Evolutionary conservation across 2,797 vertebrate genomes (phyloP).

Genomic region (Chelon labrosus): DNA sequence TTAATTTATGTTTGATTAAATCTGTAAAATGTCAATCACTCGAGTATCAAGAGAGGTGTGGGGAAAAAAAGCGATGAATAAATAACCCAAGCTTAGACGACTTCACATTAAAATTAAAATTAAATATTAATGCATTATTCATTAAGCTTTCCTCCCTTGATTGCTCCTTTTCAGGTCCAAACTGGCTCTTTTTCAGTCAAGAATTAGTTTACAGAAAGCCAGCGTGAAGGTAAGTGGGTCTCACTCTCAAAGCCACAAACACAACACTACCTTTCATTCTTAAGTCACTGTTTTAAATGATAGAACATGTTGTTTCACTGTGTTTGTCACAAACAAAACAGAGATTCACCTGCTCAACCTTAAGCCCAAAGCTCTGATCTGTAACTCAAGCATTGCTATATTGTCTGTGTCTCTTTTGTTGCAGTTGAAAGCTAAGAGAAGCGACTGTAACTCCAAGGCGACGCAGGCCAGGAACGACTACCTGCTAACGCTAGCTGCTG

Average conservation of each 20-base stretch:
- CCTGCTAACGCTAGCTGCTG: conserved; percentile 95
- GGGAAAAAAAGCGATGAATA: neutral
- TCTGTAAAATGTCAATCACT: neutral
- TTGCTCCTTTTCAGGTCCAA: conserved; percentile 88
- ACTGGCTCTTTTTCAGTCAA: conserved; percentile 97
- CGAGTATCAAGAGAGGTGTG: too few relatives aligned
- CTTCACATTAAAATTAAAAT: neutral
- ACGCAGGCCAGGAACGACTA: conserved; percentile 98
- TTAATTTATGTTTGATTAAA: conserved; percentile 9
- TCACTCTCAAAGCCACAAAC: conserved; percentile 7
- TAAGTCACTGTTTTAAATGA: conserved; percentile 5
- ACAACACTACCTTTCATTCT: neutral
- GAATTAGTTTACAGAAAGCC: conserved; percentile 99
- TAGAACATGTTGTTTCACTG: neutral
- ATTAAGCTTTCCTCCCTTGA: conserved; percentile 2
- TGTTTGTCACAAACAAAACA: neutral
- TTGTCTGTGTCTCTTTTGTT: conserved; percentile 32
- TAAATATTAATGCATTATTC: conserved; percentile 2
- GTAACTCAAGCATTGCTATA: neutral
- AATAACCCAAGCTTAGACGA: neutral
- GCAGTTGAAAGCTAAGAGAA: conserved; percentile 97
- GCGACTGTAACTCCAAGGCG: conserved; percentile 97
- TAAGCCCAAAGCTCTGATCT: conserved; percentile 1
- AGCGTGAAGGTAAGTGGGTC: conserved; percentile 93
- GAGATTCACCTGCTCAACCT: neutral